Evolutionary conservation across 2,113 vertebrate species (phyloP).

Genomic region (Aythya baeri): DNA sequence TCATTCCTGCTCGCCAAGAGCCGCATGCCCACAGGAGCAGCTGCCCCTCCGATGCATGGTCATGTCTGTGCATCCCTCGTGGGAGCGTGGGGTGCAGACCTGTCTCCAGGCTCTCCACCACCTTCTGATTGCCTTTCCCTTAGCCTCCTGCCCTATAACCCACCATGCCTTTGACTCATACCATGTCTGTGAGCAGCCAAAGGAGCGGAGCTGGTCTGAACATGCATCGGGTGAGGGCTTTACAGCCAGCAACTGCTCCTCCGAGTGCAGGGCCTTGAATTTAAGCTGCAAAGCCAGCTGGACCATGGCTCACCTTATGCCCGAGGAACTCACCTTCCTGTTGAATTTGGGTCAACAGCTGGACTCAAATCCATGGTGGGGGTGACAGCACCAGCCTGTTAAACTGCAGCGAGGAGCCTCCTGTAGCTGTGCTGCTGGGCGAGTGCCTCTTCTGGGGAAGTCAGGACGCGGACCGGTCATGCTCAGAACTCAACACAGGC

Average conservation of each 20-base stretch:
- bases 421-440: background rate
- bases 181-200: background rate
- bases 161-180: background rate
- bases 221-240: background rate
- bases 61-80: rapidly evolving
- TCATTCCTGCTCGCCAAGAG: background rate
- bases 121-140: background rate
- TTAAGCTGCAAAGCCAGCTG: background rate
- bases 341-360: background rate
- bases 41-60: background rate
- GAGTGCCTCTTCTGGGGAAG: background rate
- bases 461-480: background rate
- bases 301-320: background rate
- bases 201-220: background rate
- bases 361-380: background rate
- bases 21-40: rapidly evolving
- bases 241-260: background rate
- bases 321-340: background rate
- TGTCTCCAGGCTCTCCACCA: background rate
- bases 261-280: background rate
- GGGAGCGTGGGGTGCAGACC: rapidly evolving
- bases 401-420: background rate
- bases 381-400: background rate
- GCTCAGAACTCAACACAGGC: background rate
- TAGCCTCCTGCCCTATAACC: background rate